These are phyloP conservation scores for Trachops cirrhosus DNA, from an alignment of 2,797 vertebrate genomes.

Conservation along the genomic window DNA sequence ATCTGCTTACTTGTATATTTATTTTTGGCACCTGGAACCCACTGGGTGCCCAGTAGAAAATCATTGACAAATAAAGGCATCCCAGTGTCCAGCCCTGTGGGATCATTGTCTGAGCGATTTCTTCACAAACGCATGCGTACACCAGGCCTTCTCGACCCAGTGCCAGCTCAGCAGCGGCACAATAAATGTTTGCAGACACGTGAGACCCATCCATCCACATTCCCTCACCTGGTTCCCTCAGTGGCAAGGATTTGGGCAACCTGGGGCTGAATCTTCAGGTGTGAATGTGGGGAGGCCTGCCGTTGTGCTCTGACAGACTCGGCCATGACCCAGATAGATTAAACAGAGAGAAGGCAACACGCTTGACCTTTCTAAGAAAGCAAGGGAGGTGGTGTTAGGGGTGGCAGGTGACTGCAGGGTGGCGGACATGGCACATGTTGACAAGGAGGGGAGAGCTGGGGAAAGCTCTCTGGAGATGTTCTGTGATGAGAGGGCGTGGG, in stretches of 20 bases:
- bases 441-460: not conserved
- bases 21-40: not conserved
- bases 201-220: not conserved
- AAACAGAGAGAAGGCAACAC: not conserved
- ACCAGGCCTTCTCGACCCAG: not conserved
- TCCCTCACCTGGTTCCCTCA: not conserved
- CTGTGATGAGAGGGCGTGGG: not conserved
- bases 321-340: constrained; percentile 24
- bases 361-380: not conserved
- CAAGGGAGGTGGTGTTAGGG: not conserved
- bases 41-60: not conserved
- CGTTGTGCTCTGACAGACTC: not conserved
- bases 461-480: not conserved
- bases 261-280: not conserved
- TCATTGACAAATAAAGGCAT: not conserved
- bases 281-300: not conserved
- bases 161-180: not conserved
- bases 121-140: no score
- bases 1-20: not conserved
- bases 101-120: not conserved
- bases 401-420: not conserved
- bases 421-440: not conserved
- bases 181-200: not conserved
- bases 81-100: not conserved
- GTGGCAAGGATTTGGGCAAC: not conserved